These are phyloP conservation scores for Plebejus anna DNA, from an alignment of 2,888 invertebrate species.

Conservation along the genomic window DNA sequence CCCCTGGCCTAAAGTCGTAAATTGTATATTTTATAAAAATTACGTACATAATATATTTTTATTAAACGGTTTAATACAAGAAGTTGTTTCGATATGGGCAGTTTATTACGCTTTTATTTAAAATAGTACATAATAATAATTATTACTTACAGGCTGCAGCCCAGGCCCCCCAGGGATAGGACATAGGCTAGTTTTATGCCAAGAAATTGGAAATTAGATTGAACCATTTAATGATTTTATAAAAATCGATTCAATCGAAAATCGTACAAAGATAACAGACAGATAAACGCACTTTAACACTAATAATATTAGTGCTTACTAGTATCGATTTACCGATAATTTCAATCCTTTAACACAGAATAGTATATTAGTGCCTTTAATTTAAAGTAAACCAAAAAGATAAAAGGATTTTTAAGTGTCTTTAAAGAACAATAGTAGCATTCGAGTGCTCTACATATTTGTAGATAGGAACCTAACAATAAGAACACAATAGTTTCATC, in stretches of 20 bases:
- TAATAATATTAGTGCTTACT: too few species aligned
- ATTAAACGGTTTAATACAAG: too few species aligned
- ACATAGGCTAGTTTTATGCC: too few species aligned
- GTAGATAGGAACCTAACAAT: constrained; percentile 1
- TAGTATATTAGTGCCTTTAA: background rate
- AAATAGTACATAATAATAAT: too few species aligned
- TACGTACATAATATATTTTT: too few species aligned
- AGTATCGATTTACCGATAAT: background rate
- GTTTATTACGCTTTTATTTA: too few species aligned
- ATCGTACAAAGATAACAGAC: background rate
- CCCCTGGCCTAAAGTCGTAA: too few species aligned
- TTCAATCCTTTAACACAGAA: background rate
- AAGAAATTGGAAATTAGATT: background rate
- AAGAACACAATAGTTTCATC: background rate
- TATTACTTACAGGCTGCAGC: too few species aligned
- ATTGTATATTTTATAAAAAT: too few species aligned
- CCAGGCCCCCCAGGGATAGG: too few species aligned
- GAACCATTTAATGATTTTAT: background rate
- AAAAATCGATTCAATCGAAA: background rate
- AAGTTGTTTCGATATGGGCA: too few species aligned
- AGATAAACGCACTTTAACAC: background rate
- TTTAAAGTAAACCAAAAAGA: background rate
- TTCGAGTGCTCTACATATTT: background rate
- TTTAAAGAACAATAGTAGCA: background rate
- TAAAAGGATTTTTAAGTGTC: background rate